These are phyloP conservation scores for Cephalopachus bancanus DNA, from an alignment of 2,797 vertebrate species.

Conservation along the genomic window DNA sequence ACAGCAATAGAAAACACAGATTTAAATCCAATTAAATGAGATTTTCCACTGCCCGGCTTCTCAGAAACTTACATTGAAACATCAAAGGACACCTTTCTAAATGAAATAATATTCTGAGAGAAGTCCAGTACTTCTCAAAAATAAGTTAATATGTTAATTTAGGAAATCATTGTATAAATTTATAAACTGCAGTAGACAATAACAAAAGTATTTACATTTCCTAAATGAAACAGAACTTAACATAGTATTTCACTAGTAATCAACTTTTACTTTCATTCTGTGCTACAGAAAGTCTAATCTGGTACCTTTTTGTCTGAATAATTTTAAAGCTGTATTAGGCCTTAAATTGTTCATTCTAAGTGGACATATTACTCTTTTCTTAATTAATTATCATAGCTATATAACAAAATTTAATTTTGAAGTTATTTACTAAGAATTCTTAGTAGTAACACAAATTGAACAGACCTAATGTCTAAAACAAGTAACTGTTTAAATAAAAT, in stretches of 20 bases:
- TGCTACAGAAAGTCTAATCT: not conserved
- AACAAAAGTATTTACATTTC: not conserved
- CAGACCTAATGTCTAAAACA: not conserved
- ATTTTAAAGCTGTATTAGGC: not conserved
- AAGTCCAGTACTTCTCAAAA: not conserved
- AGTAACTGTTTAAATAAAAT: not conserved
- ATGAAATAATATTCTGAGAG: not conserved
- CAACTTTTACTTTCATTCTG: not conserved
- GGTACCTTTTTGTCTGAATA: not conserved
- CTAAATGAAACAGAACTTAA: not conserved
- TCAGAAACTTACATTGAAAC: not conserved
- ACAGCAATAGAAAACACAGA: not conserved
- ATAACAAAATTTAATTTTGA: not conserved
- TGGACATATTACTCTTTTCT: not conserved
- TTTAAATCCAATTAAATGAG: not conserved
- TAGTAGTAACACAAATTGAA: slow-evolving; percentile 1
- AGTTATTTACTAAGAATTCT: not conserved
- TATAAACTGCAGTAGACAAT: not conserved
- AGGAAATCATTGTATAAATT: not conserved
- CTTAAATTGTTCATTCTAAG: not conserved
- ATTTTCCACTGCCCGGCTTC: not conserved
- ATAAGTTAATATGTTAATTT: not conserved
- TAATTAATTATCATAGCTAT: not conserved
- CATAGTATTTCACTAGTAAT: not conserved
- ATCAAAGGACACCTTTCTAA: not conserved